A percentile compares a stretch with the other conserved stretches of the same genome.
These are phyloP conservation scores for Hyaena hyaena DNA, from an alignment of 2,113 vertebrate genomes.

Conservation along the genomic window DNA sequence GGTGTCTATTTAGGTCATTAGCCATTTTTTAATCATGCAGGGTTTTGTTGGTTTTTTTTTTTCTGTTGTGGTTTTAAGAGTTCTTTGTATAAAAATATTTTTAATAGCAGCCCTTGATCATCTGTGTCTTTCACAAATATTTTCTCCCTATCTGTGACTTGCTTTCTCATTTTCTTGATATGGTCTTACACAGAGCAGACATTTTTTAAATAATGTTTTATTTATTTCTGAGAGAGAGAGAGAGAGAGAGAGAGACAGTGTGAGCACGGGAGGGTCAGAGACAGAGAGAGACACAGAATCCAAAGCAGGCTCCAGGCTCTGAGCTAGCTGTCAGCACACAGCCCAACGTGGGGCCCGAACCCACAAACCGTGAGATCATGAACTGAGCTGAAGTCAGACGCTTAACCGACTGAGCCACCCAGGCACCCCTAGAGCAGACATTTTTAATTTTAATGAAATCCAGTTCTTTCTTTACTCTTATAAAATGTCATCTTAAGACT, in stretches of 20 bases:
- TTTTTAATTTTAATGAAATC: slow-evolving; percentile 3
- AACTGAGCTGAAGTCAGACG: too few relatives aligned
- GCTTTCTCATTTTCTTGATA: neutral
- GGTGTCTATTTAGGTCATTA: neutral
- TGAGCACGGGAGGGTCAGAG: too few relatives aligned
- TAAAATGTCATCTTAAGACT: neutral
- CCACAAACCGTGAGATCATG: too few relatives aligned
- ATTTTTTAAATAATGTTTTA: neutral
- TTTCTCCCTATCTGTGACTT: neutral
- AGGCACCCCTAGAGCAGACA: neutral
- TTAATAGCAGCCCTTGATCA: neutral
- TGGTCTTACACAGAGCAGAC: neutral
- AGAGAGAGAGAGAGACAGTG: too few relatives aligned
- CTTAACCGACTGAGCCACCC: too few relatives aligned
- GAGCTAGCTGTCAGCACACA: too few relatives aligned
- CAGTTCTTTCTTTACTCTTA: neutral
- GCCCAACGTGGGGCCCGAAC: too few relatives aligned
- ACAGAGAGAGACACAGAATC: too few relatives aligned
- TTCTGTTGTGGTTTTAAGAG: neutral
- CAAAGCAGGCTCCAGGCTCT: too few relatives aligned
- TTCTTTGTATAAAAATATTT: neutral
- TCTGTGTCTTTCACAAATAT: neutral
- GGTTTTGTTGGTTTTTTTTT: neutral
- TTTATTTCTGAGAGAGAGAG: too few relatives aligned
- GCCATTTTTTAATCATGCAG: neutral